Base-by-base conservation (phyloP, 1,140 invertebrate species). In the Achatina immaculata region DNA sequence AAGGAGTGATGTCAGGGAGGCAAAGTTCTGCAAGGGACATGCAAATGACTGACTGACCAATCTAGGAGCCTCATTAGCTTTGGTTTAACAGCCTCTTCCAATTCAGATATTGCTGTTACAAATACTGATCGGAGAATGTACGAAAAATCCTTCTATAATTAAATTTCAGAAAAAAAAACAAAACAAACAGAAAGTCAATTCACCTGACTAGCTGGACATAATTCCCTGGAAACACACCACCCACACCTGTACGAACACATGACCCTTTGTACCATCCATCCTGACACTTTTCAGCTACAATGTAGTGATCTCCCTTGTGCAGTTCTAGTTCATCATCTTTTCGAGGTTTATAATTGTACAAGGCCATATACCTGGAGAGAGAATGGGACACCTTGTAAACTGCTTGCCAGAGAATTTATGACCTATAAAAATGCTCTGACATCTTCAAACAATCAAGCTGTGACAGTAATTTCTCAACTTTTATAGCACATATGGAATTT, bases 201-300 rank as follows among this genome's bases (percentile, higher is more conserved):
- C 91, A 94, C 94, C 93, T 94, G 74, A 94, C 93, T 62, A 94
- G 93, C 72, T 90, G 86, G 40, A 91, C 90, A 84, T 91, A 91
- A 78, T 91, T 91, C 62, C 90, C 90, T 34, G 90, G 90, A 80
- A 91, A 91, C 9, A 91, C 90, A 3, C 90, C 90, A 36, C 75
- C 74, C 36, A 82, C 69, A 9, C 86, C 88, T 36, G 87, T 84
- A 28, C 86, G 86, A 87, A 96, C 94, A 81, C 86, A 90, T 28
- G 82, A 76, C 0, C 90, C 90, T 82, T 88, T 89, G 79, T 85
- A 91, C 90, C 90, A 91, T 48, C 90, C 90, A 83, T 91, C 90
- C 38, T 89, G 87, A 82, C 90, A 91, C 73, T 88, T 90, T 73
- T 91, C 89, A 31, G 82, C 82, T 4, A 91, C 90, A 43, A 83